These are phyloP conservation scores for Podargus strigoides DNA, from an alignment of 2,797 vertebrate species.

Conservation along the genomic window DNA sequence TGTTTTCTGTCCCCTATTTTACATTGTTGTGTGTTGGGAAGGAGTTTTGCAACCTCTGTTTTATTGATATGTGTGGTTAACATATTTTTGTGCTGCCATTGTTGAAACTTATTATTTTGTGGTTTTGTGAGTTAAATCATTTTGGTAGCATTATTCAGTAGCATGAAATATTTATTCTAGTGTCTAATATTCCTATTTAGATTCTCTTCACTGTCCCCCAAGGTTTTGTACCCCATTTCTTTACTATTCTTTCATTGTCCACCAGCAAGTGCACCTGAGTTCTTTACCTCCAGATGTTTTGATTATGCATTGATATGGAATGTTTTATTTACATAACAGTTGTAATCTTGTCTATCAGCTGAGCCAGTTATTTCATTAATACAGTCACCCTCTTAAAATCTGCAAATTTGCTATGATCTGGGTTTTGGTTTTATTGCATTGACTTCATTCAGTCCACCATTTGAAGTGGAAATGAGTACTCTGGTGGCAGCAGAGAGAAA, in stretches of 20 bases:
- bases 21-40: not conserved
- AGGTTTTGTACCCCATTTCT: not conserved
- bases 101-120: not conserved
- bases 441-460: not conserved
- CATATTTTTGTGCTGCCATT: not conserved
- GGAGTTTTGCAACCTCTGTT: not conserved
- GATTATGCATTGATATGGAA: not conserved
- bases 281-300: not conserved
- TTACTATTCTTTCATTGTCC: not conserved
- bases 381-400: not conserved
- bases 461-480: not conserved
- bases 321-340: not conserved
- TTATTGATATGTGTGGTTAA: fast-evolving
- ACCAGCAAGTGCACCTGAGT: not conserved
- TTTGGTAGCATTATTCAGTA: not conserved
- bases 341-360: not conserved
- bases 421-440: not conserved
- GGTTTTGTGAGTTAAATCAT: not conserved
- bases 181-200: not conserved
- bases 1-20: not conserved
- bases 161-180: not conserved
- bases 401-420: not conserved
- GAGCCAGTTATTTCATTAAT: not conserved
- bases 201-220: not conserved
- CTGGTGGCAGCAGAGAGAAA: not conserved